phyloP scores from a whole-genome alignment of 2,113 vertebrate species.

The Gorilla gorilla region DNA sequence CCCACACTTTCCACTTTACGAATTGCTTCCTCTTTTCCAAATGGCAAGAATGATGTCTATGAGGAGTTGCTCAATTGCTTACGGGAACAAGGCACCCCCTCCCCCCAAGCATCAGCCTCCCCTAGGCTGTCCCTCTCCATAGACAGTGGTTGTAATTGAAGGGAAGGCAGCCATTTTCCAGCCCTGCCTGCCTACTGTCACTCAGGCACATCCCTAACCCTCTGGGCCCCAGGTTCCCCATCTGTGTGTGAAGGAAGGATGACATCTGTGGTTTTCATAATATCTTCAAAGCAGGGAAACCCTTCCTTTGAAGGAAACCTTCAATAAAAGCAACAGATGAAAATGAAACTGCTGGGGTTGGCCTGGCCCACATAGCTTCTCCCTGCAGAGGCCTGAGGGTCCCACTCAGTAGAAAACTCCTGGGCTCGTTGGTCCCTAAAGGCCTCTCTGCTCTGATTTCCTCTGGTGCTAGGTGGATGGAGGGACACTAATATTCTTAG shows the following conservation, averaged over 20 bases:
- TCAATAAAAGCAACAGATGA: slow-evolving; percentile 10
- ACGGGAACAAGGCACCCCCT: not conserved
- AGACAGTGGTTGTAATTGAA: not conserved
- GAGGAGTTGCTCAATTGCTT: not conserved
- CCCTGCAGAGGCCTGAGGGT: not conserved
- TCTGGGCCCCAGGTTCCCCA: not conserved
- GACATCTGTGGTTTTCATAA: slow-evolving; percentile 48
- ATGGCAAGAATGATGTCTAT: not conserved
- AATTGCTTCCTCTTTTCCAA: not conserved
- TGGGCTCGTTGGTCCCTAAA: not conserved
- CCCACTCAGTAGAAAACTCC: not conserved
- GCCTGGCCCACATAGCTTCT: not conserved
- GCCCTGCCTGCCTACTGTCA: not conserved
- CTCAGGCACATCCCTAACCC: not conserved
- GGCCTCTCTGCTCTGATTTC: not conserved
- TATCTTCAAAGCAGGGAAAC: slow-evolving; percentile 16
- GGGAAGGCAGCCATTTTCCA: not conserved
- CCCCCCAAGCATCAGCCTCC: not conserved
- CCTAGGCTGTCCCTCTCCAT: not conserved
- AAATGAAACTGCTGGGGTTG: not conserved
- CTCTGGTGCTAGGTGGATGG: not conserved
- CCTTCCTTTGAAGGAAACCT: slow-evolving; percentile 9
- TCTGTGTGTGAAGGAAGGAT: not conserved
- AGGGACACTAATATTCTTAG: not conserved
- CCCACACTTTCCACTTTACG: not conserved